Evolutionary conservation across 2,113 vertebrate species (phyloP).

Genomic region (Xiphorhynchus elegans): DNA sequence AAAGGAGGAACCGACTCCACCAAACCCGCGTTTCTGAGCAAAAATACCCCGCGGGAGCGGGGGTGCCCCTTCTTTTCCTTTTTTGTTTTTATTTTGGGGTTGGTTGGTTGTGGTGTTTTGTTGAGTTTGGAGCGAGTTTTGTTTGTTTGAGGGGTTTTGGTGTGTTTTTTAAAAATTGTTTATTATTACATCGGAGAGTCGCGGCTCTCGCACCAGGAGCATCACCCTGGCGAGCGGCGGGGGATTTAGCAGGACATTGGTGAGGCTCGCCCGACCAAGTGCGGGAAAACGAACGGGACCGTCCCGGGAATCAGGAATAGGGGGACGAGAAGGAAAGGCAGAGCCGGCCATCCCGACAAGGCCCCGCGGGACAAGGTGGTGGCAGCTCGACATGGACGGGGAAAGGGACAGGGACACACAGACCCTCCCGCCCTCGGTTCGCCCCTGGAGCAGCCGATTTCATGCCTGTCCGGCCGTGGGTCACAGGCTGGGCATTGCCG

Average conservation of each 20-base stretch:
- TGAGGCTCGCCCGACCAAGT: not conserved
- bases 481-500: not conserved
- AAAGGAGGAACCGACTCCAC: not conserved
- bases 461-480: not conserved
- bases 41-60: not conserved
- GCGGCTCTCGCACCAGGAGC: not conserved
- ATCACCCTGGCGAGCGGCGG: fast-evolving
- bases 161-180: fast-evolving
- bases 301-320: not conserved
- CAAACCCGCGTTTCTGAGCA: not conserved
- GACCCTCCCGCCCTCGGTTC: not conserved
- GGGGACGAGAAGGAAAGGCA: not conserved
- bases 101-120: not conserved
- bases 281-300: too few species aligned
- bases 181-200: not conserved
- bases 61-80: not conserved
- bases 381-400: not conserved
- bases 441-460: not conserved
- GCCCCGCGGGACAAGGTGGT: not conserved
- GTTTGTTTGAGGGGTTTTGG: fast-evolving
- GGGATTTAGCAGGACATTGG: not conserved
- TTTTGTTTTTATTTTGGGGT: fast-evolving
- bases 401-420: not conserved
- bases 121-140: not conserved
- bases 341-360: not conserved